These are phyloP conservation scores for Papilio polytes DNA, from an alignment of 1,140 invertebrate genomes.

Conservation along the genomic window DNA sequence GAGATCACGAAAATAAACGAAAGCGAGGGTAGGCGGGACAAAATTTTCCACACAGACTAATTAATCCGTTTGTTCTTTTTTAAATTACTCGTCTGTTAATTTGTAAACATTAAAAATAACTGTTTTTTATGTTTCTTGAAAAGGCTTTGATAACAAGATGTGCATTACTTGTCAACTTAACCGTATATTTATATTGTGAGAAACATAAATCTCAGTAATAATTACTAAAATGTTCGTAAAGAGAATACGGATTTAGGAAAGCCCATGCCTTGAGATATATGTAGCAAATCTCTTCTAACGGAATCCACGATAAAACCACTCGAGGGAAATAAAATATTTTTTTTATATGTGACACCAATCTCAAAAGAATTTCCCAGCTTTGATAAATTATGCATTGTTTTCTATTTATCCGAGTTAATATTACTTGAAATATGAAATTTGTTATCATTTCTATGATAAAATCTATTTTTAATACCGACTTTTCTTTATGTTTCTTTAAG, in stretches of 20 bases:
- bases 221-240: neutral
- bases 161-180: neutral
- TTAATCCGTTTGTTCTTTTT: neutral
- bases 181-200: neutral
- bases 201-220: constrained; percentile 8
- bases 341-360: neutral
- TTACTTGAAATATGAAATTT: too few relatives aligned
- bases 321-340: constrained; percentile 26
- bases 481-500: neutral
- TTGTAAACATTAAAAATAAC: neutral
- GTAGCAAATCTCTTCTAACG: constrained; percentile 11
- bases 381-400: constrained; percentile 4
- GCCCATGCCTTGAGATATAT: constrained; percentile 12
- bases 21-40: neutral
- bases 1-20: neutral
- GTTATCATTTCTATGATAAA: too few relatives aligned
- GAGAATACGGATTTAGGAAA: constrained; percentile 3
- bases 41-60: neutral
- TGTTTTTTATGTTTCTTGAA: neutral
- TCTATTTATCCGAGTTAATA: neutral
- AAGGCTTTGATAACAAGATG: neutral
- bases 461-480: too few relatives aligned
- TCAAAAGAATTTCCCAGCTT: neutral
- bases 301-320: constrained; percentile 15
- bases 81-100: neutral